Evolutionary conservation across 2,888 invertebrate species (phyloP).

Genomic region (Tiphia femorata): DNA sequence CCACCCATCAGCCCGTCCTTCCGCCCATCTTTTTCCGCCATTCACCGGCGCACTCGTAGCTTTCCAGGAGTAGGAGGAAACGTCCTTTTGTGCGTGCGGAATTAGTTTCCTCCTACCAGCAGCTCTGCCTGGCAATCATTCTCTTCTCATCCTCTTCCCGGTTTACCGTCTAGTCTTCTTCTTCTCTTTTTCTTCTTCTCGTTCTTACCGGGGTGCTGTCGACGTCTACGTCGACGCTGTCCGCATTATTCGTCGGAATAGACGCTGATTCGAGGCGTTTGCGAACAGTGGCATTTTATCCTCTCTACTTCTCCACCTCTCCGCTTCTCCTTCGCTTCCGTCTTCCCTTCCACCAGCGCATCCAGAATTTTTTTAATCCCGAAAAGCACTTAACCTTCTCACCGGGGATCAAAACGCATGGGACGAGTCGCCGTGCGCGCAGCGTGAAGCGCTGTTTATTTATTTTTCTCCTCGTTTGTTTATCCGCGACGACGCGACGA

Average conservation of each 20-base stretch:
- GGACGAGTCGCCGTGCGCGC: too few species aligned
- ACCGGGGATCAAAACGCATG: too few species aligned
- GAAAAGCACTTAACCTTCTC: too few species aligned
- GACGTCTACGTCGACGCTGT: not conserved
- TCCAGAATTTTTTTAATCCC: too few species aligned
- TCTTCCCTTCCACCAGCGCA: too few species aligned
- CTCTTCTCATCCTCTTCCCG: constrained; percentile 25
- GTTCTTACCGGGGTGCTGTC: not conserved
- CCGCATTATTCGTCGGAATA: not conserved
- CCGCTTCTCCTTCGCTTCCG: too few species aligned
- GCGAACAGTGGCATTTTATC: too few species aligned
- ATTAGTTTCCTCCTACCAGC: constrained; percentile 45
- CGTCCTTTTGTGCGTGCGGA: constrained; percentile 47
- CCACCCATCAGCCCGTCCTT: constrained; percentile 6
- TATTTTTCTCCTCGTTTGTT: constrained; percentile 37
- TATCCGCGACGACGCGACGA: constrained; percentile 25
- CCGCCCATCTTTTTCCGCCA: constrained; percentile 11
- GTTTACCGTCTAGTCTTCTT: not conserved
- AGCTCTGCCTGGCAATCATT: constrained; percentile 27
- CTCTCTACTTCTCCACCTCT: too few species aligned
- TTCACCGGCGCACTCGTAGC: constrained; percentile 6
- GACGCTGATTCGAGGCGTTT: too few species aligned
- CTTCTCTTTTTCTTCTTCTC: not conserved
- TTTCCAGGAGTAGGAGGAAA: constrained; percentile 27
- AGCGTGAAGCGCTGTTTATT: constrained; percentile 15